Conservation (phyloP, 2,113 vertebrate species). For the Desmodus rotundus region DNA sequence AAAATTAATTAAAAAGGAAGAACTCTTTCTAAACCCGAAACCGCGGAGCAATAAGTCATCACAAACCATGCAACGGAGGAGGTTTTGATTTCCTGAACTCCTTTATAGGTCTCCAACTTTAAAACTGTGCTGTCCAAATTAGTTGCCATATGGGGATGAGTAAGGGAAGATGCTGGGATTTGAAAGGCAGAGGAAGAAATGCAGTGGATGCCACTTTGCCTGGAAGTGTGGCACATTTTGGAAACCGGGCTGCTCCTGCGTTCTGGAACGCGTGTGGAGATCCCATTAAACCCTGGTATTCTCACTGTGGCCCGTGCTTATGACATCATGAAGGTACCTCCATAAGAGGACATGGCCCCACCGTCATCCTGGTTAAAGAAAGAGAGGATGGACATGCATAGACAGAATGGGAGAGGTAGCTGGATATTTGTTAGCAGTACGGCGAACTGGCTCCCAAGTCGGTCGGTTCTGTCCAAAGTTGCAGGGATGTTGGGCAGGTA, state of each 20-base stretch:
- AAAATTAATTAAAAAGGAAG: neutral
- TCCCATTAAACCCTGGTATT: neutral
- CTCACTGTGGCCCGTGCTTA: neutral
- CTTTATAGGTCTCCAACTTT: neutral
- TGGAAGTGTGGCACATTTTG: neutral
- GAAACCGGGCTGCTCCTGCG: neutral
- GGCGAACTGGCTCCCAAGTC: fast-evolving
- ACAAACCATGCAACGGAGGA: neutral
- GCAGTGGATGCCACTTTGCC: neutral
- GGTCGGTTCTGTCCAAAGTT: neutral
- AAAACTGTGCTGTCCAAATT: neutral
- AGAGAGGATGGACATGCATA: too few species aligned
- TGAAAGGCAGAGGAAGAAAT: neutral
- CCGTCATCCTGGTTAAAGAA: neutral
- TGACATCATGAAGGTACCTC: neutral
- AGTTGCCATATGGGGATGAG: neutral
- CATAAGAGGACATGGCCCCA: neutral
- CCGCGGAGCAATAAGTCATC: neutral
- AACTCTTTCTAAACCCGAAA: neutral
- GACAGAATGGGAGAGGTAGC: neutral
- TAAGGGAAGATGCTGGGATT: neutral
- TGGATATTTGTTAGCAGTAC: neutral
- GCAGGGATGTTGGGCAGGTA: fast-evolving
- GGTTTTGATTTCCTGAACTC: neutral
- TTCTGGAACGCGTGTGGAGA: neutral